These are phyloP conservation scores for Alfaro cultratus DNA, from an alignment of 2,797 vertebrate genomes.

Conservation along the genomic window DNA sequence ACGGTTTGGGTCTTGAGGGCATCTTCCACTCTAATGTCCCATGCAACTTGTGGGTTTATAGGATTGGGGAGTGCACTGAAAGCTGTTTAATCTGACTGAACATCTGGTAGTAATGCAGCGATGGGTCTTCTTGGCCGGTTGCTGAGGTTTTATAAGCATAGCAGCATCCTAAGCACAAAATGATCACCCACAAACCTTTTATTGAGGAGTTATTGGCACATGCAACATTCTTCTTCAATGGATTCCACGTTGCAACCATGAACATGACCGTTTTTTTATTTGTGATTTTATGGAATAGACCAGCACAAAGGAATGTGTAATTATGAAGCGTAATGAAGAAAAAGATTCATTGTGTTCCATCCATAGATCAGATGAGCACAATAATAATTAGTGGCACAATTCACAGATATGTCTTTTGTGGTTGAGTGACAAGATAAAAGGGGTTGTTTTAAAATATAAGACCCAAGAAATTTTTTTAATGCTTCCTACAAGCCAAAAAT, in stretches of 20 bases:
- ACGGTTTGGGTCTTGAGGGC: slow-evolving; percentile 23
- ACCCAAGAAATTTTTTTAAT: not conserved
- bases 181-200: slow-evolving; percentile 45
- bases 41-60: slow-evolving; percentile 32
- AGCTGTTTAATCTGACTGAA: slow-evolving; percentile 64
- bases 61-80: slow-evolving; percentile 40
- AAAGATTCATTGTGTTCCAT: not conserved
- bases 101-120: slow-evolving; percentile 69
- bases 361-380: not conserved
- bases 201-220: slow-evolving; percentile 50
- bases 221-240: slow-evolving; percentile 47
- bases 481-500: not conserved
- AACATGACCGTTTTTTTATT: not conserved
- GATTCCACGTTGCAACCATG: slow-evolving; percentile 3
- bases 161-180: slow-evolving; percentile 53
- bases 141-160: slow-evolving; percentile 61
- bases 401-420: not conserved
- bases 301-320: not conserved
- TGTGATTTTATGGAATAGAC: not conserved
- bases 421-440: not conserved
- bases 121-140: slow-evolving; percentile 51
- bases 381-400: not conserved
- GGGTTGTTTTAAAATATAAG: not conserved
- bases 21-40: slow-evolving; percentile 35
- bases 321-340: not conserved